Evolutionary conservation across 2,888 invertebrate genomes (phyloP).

Genomic region (Glaucopsyche alexis): DNA sequence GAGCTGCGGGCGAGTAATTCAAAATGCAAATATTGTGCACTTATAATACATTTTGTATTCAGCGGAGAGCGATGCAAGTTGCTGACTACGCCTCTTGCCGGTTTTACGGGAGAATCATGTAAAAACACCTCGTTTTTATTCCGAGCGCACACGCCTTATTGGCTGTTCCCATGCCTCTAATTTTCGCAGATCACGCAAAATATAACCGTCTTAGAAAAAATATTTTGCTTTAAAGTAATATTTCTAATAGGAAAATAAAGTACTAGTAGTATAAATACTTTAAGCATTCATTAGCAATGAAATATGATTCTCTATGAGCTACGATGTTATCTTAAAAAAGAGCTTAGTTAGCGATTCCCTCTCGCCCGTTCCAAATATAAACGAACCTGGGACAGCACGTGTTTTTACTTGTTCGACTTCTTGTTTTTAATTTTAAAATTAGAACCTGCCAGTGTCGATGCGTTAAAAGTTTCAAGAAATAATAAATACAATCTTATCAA

Average conservation of each 20-base stretch:
- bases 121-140: conserved; percentile 75
- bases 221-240: background rate
- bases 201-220: conserved; percentile 33
- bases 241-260: background rate
- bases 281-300: conserved; percentile 52
- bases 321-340: conserved; percentile 72
- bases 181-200: conserved; percentile 68
- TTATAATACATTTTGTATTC: conserved; percentile 77
- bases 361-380: conserved; percentile 68
- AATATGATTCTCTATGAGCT: conserved; percentile 53
- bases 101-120: conserved; percentile 77
- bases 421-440: conserved; percentile 11
- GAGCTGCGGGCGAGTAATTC: conserved; percentile 68
- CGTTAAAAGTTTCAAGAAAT: background rate
- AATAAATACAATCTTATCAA: background rate
- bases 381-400: conserved; percentile 69
- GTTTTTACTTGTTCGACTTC: conserved; percentile 59
- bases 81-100: conserved; percentile 64
- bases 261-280: background rate
- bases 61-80: conserved; percentile 59
- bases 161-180: conserved; percentile 77
- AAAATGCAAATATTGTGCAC: conserved; percentile 77
- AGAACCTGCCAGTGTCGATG: background rate
- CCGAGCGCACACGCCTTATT: conserved; percentile 66
- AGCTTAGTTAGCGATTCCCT: conserved; percentile 61